Evolutionary conservation across 2,113 vertebrate genomes (phyloP), one percentile per base, ranked within the genome.

Genomic region (Sylvia atricapilla): DNA sequence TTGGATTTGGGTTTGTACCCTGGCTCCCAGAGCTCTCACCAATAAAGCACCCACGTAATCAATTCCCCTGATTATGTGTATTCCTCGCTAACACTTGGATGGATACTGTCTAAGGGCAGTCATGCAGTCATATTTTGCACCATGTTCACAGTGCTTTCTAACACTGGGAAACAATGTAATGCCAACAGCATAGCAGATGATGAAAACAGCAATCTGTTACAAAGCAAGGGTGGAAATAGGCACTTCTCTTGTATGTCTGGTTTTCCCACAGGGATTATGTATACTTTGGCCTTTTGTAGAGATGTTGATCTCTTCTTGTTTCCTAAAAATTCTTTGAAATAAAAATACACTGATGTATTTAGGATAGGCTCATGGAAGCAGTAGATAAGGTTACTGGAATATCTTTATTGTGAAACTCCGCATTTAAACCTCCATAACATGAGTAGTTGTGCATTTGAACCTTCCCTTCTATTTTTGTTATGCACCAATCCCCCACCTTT

Each of bases 281-380:
- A 31, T 75, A 20, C 5, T 46, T 75, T 78, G n/a, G 18, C 39
- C 47, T 70, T 69, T 66, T 24, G 4, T 59, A 50, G 72, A 70
- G 33, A 75, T 27, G 18, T 6, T 78, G 55, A 81, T 77, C 47
- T 67, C 6, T 44, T 89, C 43, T 24, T 56, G 14, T 67, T 94
- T 84, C 81, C 67, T 84, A 63, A 91, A 93, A 91, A 75, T 55
- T 67, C 33, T 72, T 78, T 78, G 60, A 20, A 87, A 67, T 69
- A 84, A 75, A 95, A 92, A 86, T 50, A 9, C 31, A 30, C 37
- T 23, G 15, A 62, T 78, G 8, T 50, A 46, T 46, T 91, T 84
- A 74, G 55, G 60, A 67, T 46, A 87, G 68, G 20, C 28, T 78
- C 11, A 55, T 44, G 30, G 90, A 89, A 91, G 8, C 12, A 78